Conservation (phyloP, 2,888 invertebrate genomes). For the Stegophylla sp. region DNA sequence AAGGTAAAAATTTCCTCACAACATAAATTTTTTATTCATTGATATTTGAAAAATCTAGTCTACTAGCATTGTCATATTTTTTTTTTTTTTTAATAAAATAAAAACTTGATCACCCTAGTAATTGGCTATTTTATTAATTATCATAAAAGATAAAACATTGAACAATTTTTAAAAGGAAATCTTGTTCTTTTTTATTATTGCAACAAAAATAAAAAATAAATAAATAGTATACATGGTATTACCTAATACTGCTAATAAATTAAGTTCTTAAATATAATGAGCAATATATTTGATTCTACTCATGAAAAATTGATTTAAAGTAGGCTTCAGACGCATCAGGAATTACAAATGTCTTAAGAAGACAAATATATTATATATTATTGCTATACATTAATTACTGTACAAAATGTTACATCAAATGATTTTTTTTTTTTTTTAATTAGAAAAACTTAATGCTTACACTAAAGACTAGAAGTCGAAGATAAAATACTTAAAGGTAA, state of each 20-base stretch:
- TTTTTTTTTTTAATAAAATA: slow-evolving; percentile 9
- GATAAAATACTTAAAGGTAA: slow-evolving; percentile 47
- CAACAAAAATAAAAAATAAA: slow-evolving; percentile 19
- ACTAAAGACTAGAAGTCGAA: slow-evolving; percentile 56
- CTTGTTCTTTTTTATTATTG: not conserved
- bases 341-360: slow-evolving; percentile 39
- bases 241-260: slow-evolving; percentile 56
- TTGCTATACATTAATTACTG: slow-evolving; percentile 31
- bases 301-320: slow-evolving; percentile 30
- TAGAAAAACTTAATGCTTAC: slow-evolving; percentile 54
- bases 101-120: slow-evolving; percentile 3
- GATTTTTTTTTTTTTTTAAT: slow-evolving; percentile 26
- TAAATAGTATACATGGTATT: slow-evolving; percentile 52
- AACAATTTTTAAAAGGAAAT: slow-evolving; percentile 19
- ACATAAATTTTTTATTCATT: slow-evolving; percentile 6
- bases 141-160: not conserved
- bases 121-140: not conserved
- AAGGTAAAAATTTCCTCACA: not conserved
- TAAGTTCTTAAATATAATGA: slow-evolving; percentile 55
- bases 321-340: slow-evolving; percentile 4
- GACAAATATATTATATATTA: slow-evolving; percentile 17
- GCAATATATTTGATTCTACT: slow-evolving; percentile 58
- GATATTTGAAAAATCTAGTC: slow-evolving; percentile 6
- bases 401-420: slow-evolving; percentile 39
- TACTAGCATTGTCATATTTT: slow-evolving; percentile 2